Evolutionary conservation across 2,797 vertebrate genomes (phyloP).

Genomic region (Myotis pilosus): DNA sequence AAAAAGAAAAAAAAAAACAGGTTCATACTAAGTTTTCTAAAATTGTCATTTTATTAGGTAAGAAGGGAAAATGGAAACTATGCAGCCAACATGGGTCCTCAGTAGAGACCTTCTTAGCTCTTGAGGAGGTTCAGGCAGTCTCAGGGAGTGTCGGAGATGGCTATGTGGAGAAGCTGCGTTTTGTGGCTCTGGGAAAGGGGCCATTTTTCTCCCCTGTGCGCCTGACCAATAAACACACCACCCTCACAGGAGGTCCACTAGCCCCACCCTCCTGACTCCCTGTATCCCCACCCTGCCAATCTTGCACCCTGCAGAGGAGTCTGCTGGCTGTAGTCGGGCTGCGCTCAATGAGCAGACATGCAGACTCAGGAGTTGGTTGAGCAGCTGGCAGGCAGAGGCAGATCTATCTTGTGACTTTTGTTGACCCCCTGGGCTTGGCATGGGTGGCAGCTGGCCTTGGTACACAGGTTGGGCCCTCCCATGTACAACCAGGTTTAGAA

Average conservation of each 20-base stretch:
- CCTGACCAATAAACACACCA: not conserved
- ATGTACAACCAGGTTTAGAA: not conserved
- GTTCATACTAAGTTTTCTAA: constrained; percentile 36
- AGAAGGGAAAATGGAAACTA: constrained; percentile 16
- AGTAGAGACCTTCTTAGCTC: not conserved
- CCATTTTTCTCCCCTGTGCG: not conserved
- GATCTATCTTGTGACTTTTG: not conserved
- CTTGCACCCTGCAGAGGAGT: not conserved
- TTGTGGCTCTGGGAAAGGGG: not conserved
- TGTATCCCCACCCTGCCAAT: not conserved
- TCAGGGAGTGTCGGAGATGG: not conserved
- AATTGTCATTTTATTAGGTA: not conserved
- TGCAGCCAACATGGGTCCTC: not conserved
- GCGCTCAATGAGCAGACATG: not conserved
- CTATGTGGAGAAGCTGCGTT: not conserved
- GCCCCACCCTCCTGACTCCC: not conserved
- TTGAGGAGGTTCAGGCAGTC: not conserved
- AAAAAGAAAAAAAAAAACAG: not conserved
- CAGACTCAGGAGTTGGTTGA: not conserved
- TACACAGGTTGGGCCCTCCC: not conserved
- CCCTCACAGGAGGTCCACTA: not conserved
- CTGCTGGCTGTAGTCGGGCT: not conserved
- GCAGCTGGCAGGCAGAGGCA: not conserved
- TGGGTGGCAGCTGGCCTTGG: not conserved
- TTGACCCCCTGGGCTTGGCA: not conserved